These are phyloP conservation scores for Turnix velox DNA, from an alignment of 2,113 vertebrate genomes.

Conservation along the genomic window DNA sequence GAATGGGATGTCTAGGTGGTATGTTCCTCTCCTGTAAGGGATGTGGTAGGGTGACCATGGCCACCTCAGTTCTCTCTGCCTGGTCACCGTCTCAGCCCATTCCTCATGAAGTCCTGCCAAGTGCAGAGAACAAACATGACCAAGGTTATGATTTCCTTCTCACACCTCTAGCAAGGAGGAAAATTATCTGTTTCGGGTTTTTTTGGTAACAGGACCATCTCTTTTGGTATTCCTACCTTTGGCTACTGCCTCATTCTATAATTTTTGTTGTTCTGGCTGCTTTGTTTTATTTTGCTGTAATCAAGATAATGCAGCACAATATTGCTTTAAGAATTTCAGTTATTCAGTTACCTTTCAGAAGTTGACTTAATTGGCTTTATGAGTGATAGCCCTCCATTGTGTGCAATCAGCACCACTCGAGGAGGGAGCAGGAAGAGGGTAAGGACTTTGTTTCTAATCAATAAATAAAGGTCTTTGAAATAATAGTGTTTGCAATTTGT, in stretches of 20 bases:
- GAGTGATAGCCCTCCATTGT: conserved; percentile 57
- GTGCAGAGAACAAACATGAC: background rate
- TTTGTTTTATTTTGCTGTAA: conserved; percentile 40
- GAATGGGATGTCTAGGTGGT: background rate
- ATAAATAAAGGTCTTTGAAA: conserved; percentile 59
- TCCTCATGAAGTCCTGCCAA: background rate
- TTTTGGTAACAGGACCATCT: background rate
- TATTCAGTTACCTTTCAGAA: conserved; percentile 60
- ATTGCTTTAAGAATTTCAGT: conserved; percentile 51
- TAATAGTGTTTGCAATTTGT: conserved; percentile 49
- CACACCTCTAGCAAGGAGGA: background rate
- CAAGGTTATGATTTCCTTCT: background rate
- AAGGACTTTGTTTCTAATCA: conserved; percentile 60
- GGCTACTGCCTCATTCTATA: background rate
- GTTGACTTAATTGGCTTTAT: conserved; percentile 60
- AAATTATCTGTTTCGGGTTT: background rate
- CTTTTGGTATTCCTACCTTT: background rate
- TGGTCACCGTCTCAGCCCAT: background rate
- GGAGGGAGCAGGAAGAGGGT: conserved; percentile 46
- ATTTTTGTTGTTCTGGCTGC: background rate
- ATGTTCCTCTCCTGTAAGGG: background rate
- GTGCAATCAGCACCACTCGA: conserved; percentile 58
- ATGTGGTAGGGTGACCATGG: background rate
- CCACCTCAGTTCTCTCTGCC: background rate
- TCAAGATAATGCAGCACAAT: conserved; percentile 55